phyloP scores from a whole-genome alignment of 2,888 invertebrate species.

The Andrena camellia region DNA sequence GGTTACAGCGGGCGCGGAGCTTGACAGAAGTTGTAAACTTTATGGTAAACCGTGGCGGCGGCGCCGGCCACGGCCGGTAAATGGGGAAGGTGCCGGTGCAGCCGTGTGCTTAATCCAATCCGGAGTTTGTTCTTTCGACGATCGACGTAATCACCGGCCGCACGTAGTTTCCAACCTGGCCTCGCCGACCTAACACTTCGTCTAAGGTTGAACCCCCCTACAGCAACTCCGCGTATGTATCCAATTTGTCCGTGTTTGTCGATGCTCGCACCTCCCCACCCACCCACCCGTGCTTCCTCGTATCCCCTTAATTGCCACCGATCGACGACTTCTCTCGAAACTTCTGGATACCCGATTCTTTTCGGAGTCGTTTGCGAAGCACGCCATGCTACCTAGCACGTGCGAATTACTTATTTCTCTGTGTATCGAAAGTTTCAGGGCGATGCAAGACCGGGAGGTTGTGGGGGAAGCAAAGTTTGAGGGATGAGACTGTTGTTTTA shows the following conservation, averaged over 20 bases:
- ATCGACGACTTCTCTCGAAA: conserved; percentile 48
- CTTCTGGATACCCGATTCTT: conserved; percentile 20
- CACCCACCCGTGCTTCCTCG: conserved; percentile 7
- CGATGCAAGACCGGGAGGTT: no score
- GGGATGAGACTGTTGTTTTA: no score
- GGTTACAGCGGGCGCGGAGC: conserved; percentile 74
- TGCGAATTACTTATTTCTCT: not conserved
- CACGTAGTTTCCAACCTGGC: conserved; percentile 79
- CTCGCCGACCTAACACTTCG: conserved; percentile 73
- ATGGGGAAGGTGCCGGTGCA: conserved; percentile 77
- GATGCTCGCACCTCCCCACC: conserved; percentile 52
- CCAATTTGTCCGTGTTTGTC: conserved; percentile 73
- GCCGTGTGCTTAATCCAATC: conserved; percentile 82
- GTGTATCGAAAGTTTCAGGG: not conserved
- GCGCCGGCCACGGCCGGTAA: conserved; percentile 77
- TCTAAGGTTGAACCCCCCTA: conserved; percentile 66
- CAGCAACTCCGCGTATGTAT: conserved; percentile 63
- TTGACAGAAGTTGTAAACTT: conserved; percentile 81
- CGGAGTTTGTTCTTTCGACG: conserved; percentile 83
- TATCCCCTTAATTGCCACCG: conserved; percentile 53
- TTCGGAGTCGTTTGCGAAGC: not conserved
- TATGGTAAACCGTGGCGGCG: conserved; percentile 80
- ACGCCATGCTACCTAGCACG: no score
- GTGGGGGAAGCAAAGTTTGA: no score
- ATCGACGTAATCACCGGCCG: conserved; percentile 83